Base-by-base conservation (phyloP, 2,113 vertebrate genomes). In the Accipiter virgatus region DNA sequence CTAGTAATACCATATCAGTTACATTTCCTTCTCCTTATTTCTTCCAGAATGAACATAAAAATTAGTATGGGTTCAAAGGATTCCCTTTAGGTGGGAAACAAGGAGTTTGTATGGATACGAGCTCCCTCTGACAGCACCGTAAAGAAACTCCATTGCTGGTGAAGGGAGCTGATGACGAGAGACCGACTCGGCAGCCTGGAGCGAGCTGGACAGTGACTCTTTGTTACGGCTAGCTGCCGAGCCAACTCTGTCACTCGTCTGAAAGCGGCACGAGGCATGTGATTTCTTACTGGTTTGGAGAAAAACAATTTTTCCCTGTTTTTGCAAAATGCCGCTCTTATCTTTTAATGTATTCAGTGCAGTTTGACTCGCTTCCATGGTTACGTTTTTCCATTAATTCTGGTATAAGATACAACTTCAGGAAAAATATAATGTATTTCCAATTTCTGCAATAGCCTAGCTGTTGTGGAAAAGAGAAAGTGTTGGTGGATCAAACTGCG, bases 91-190 rank as follows among this genome's bases (percentile, higher is more conserved):
- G 59, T 86, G 67, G 43, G 43, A 11, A 31, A 16, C 3, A 1
- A 0, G 10, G 53, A n/a, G 5, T 42, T 22, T 14, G 0, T 0
- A 4, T 0, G 38, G 63, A 0, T 16, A 0, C 0, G 17, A 27
- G 3, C 38, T 70, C 5, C 18, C 4, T 32, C 0, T 8, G 32
- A 10, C 38, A 31, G 38, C 2, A 2, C 80, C 25, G 19, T 3
- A 16, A 52, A 55, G 85, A 47, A 78, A 25, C 45, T 13, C 34
- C 13, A 3, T 26, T 45, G 59, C 73, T 65, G 1, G 4, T 18
- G 48, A 68, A 88, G 74, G 31, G 87, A 52, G 55, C 27, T 40
- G 80, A 13, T 40, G 86, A 13, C 5, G 48, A n/a, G 42, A 55
- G 42, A 21, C 12, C 0, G 6, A 11, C 26, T 78, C 42, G 2